Percentiles rank a stretch among this genome's conserved stretches.
These are phyloP conservation scores for Lophotriccus pileatus DNA, from an alignment of 2,797 vertebrate genomes.

Conservation along the genomic window DNA sequence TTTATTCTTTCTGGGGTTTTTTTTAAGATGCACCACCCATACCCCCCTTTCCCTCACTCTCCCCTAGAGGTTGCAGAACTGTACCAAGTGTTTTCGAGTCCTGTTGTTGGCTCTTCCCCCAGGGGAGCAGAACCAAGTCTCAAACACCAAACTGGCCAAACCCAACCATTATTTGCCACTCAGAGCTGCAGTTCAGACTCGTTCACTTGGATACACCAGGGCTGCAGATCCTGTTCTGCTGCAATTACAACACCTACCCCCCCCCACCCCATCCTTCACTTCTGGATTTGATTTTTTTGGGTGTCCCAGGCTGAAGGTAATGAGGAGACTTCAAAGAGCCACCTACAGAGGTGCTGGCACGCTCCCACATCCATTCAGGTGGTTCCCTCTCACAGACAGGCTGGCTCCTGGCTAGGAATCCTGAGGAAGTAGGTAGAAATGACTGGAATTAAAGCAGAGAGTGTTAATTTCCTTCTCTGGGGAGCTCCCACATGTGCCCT, in stretches of 20 bases:
- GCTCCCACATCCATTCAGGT: not conserved
- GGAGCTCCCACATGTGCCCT: not conserved
- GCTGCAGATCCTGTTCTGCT: not conserved
- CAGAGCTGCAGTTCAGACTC: not conserved
- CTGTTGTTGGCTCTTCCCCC: not conserved
- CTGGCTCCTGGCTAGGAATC: slow-evolving; percentile 31
- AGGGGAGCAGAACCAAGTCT: not conserved
- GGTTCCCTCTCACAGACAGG: slow-evolving; percentile 1
- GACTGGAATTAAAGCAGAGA: not conserved
- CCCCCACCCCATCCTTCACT: not conserved
- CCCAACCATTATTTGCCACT: not conserved
- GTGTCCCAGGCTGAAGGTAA: not conserved
- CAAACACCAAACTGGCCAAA: not conserved
- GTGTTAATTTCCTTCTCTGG: not conserved
- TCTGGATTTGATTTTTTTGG: not conserved
- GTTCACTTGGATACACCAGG: not conserved
- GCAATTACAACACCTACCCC: not conserved
- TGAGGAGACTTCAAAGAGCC: not conserved
- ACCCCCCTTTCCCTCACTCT: not conserved
- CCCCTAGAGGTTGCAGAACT: not conserved
- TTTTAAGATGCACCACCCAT: not conserved
- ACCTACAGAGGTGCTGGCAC: not conserved
- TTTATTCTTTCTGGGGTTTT: not conserved
- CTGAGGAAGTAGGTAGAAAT: not conserved
- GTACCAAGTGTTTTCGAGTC: rapidly evolving